phyloP scores from a whole-genome alignment of 2,113 vertebrate genomes.

The Hyperopisus bebe region DNA sequence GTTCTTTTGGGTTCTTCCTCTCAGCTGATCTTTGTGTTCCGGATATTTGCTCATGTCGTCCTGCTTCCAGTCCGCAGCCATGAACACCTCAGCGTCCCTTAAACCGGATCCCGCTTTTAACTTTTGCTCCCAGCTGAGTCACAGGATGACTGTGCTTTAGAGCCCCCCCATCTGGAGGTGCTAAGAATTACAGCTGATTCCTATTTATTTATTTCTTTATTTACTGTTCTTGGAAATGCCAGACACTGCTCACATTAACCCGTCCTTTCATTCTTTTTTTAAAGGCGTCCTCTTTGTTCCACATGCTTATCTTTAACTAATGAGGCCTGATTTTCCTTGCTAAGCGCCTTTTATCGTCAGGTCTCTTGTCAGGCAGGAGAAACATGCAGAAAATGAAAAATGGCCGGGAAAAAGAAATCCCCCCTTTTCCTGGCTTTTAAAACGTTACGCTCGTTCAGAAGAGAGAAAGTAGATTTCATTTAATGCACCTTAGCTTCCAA shows the following conservation, averaged over 20 bases:
- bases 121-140: neutral
- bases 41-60: neutral
- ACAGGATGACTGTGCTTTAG: neutral
- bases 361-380: neutral
- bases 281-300: neutral
- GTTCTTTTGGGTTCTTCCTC: neutral
- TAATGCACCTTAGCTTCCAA: neutral
- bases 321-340: neutral
- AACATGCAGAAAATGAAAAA: neutral
- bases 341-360: neutral
- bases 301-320: neutral
- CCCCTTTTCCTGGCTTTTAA: neutral
- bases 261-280: neutral
- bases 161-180: neutral
- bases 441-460: neutral
- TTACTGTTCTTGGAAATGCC: neutral
- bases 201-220: neutral
- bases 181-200: neutral
- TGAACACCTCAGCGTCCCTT: neutral
- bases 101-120: neutral
- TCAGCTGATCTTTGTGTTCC: neutral
- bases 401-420: neutral
- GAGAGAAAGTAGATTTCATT: neutral
- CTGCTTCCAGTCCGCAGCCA: neutral
- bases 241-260: neutral